Base-by-base conservation (phyloP, 2,797 vertebrate genomes). In the Cynodonichthys magdalenae region DNA sequence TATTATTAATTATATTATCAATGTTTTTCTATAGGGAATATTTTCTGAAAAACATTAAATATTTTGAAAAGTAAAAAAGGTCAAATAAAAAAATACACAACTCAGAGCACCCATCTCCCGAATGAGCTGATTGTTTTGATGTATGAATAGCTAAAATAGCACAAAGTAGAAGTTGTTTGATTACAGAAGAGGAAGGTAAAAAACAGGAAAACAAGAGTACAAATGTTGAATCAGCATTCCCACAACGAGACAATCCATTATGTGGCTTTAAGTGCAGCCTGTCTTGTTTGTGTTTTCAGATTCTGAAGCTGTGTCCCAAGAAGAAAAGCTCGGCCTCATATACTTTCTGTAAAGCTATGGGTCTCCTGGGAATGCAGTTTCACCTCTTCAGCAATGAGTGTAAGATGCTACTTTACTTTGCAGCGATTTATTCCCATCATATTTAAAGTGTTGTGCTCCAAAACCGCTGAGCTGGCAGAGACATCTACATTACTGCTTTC, bases 361-460 rank as follows among this genome's bases (percentile, higher is more conserved):
- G 96, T 44, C 94, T 99, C 47, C 92, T 98, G 80, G 97, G 96
- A 79, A 98, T 98, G 96, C 96, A 99, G 90, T 98, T 97, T 80
- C 96, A 98, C 79, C 95, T 98, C 81, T 99, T 97, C 89, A 96
- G 97, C 89, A 99, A 99, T 39, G 97, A 99, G 80, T 98, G 98
- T 99, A 91, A 95, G 95, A 93, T 39, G 36, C 50, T 29, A 5
- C 48, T 74, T 63, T 50, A 47, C 57, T 63, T 59, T 70, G 55
- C 68, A 66, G 66, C 58, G 57, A 12, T 75, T 80, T 76, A 44
- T 72, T 61, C 53, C 57, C 47, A 44, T 60, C 45, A 24, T 59
- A 57, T 27, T 50, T 62, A 5, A 31, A 66, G 15, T 15, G 5
- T 29, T 11, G 28, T 47, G 56, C 51, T 44, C 36, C n/a, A 64